These are phyloP conservation scores for Drosophila mauritiana DNA, from an alignment of 1,140 invertebrate genomes.

Conservation along the genomic window DNA sequence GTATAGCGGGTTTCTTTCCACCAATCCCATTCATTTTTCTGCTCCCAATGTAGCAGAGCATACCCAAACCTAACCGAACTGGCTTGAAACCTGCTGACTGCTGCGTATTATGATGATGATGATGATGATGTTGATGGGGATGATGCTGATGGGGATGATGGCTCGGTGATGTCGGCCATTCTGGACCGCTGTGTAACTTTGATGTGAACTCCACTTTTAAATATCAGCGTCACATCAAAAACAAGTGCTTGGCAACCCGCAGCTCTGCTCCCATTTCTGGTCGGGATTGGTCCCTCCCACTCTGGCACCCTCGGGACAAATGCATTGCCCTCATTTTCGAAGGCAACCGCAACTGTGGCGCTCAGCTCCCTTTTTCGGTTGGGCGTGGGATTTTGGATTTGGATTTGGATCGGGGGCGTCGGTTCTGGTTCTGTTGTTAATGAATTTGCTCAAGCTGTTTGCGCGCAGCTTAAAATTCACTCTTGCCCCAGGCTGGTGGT, in stretches of 20 bases:
- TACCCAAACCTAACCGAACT: constrained; percentile 5
- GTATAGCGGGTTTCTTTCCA: background rate
- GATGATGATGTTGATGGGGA: constrained; percentile 11
- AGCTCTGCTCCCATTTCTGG: constrained; percentile 26
- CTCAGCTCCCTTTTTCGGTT: constrained; percentile 2
- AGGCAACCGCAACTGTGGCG: constrained; percentile 59
- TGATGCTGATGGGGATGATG: constrained; percentile 12
- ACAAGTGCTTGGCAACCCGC: constrained; percentile 65
- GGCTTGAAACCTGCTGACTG: constrained; percentile 10
- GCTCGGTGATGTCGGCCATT: constrained; percentile 27
- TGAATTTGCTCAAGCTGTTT: constrained; percentile 56
- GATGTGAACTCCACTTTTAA: constrained; percentile 73
- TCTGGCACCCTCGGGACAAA: constrained; percentile 61
- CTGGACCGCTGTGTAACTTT: constrained; percentile 50
- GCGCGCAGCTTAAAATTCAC: constrained; percentile 35
- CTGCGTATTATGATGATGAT: constrained; percentile 14
- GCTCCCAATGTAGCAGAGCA: constrained; percentile 17
- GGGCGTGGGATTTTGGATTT: constrained; percentile 14
- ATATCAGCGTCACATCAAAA: constrained; percentile 79
- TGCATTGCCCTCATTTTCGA: constrained; percentile 73
- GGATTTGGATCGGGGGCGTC: constrained; percentile 3
- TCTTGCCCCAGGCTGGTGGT: constrained; percentile 9
- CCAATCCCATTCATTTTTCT: constrained; percentile 6
- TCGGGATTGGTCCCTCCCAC: constrained; percentile 23
- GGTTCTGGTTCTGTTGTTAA: constrained; percentile 34